These are phyloP conservation scores for Haemorhous mexicanus DNA, from an alignment of 2,113 vertebrate genomes.

Conservation along the genomic window DNA sequence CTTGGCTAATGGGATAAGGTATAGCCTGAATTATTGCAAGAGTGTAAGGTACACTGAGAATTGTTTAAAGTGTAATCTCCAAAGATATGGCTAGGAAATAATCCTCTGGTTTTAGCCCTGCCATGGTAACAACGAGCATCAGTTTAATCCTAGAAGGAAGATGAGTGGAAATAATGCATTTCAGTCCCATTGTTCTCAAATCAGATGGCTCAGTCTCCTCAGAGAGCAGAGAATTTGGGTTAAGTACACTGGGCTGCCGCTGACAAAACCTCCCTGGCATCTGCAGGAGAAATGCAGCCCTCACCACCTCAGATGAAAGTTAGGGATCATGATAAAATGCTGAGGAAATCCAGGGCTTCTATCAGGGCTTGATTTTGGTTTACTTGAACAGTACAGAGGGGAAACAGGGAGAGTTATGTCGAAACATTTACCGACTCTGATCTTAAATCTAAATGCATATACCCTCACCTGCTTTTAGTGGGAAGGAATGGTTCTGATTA, in stretches of 20 bases:
- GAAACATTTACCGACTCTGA: neutral
- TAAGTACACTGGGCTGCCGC: neutral
- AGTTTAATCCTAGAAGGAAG: constrained; percentile 14
- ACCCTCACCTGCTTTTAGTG: neutral
- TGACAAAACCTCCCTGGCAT: neutral
- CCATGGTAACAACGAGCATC: neutral
- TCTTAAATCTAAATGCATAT: neutral
- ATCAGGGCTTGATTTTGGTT: neutral
- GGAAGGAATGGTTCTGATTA: neutral
- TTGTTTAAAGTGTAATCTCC: neutral
- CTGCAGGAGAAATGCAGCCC: neutral
- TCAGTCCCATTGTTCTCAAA: neutral
- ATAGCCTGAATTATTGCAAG: neutral
- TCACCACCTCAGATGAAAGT: neutral
- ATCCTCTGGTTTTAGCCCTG: neutral
- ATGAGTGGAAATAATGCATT: constrained; percentile 22
- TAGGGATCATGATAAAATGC: neutral
- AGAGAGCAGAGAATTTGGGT: constrained; percentile 3
- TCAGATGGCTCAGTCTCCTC: neutral
- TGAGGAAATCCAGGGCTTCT: neutral
- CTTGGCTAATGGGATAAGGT: neutral
- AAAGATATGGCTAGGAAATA: neutral
- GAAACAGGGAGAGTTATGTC: neutral
- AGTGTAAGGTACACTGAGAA: neutral
- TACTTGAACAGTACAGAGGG: neutral